Evolutionary conservation across 53 echinoderm and acorn worm species (phyloP).

Genomic region (Mesocentrotus franciscanus): DNA sequence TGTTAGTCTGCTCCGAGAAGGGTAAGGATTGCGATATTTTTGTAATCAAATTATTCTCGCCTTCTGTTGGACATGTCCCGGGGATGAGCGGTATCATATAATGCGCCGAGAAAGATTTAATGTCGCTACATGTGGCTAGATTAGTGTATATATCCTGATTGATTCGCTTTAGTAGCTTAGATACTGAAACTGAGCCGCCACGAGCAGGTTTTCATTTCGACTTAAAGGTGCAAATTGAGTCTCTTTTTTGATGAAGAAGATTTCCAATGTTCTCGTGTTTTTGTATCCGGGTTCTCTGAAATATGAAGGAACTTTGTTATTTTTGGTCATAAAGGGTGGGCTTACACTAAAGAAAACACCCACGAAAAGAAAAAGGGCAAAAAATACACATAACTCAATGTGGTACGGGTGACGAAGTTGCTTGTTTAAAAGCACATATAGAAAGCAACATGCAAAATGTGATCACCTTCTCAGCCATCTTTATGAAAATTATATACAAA

Average conservation of each 20-base stretch:
- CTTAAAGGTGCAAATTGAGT: constrained; percentile 28
- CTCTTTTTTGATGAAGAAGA: constrained; percentile 47
- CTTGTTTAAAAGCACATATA: not conserved
- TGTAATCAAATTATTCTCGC: constrained; percentile 67
- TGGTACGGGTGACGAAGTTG: not conserved
- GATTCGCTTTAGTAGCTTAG: constrained; percentile 51
- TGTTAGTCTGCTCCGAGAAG: not conserved
- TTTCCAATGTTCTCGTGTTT: constrained; percentile 20
- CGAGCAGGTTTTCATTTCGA: constrained; percentile 36
- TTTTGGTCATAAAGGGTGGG: not conserved
- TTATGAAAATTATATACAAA: too few species aligned
- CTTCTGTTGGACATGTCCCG: constrained; percentile 54
- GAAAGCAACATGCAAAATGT: not conserved
- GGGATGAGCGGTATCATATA: constrained; percentile 57
- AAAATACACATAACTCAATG: not conserved
- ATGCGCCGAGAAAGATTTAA: constrained; percentile 55
- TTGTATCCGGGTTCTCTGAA: not conserved
- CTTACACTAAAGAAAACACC: not conserved
- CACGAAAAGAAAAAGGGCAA: not conserved
- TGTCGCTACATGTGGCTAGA: constrained; percentile 51
- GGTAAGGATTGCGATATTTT: constrained; percentile 57
- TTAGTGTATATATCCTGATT: constrained; percentile 55
- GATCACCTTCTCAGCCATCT: not conserved
- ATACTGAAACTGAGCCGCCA: constrained; percentile 37
- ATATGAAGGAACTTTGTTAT: not conserved